These are phyloP conservation scores for Bombus affinis DNA, from an alignment of 1,140 invertebrate genomes.

Conservation along the genomic window DNA sequence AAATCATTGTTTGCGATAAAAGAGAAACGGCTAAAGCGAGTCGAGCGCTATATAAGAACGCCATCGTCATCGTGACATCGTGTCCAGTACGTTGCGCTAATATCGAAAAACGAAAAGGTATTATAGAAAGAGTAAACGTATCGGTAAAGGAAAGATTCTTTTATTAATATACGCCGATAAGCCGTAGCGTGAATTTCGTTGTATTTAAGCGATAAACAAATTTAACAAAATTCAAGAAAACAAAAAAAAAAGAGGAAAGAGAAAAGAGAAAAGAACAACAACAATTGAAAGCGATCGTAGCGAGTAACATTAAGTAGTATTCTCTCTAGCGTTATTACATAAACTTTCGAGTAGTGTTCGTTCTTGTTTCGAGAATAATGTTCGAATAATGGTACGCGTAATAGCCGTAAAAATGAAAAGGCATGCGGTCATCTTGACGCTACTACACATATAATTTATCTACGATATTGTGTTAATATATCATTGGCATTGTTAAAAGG, in stretches of 20 bases:
- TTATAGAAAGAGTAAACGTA: conserved; percentile 27
- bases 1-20: background rate
- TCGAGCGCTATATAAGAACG: background rate
- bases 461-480: conserved; percentile 71
- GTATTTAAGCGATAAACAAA: conserved; percentile 44
- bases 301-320: conserved; percentile 56
- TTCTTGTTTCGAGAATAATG: conserved; percentile 55
- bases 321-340: conserved; percentile 68
- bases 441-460: conserved; percentile 52
- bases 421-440: conserved; percentile 70
- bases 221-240: background rate
- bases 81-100: background rate
- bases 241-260: background rate
- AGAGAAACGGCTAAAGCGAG: background rate
- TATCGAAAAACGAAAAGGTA: background rate
- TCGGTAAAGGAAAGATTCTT: conserved; percentile 45
- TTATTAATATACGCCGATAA: conserved; percentile 28
- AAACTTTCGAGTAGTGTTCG: conserved; percentile 54
- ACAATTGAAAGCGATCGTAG: conserved; percentile 32
- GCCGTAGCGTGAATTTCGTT: conserved; percentile 47
- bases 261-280: background rate
- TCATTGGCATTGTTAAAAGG: conserved; percentile 75
- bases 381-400: conserved; percentile 43
- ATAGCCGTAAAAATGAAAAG: conserved; percentile 50
- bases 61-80: background rate